Conservation (phyloP, 2,113 vertebrate genomes). For the Sterrhoptilus dennistouni region DNA sequence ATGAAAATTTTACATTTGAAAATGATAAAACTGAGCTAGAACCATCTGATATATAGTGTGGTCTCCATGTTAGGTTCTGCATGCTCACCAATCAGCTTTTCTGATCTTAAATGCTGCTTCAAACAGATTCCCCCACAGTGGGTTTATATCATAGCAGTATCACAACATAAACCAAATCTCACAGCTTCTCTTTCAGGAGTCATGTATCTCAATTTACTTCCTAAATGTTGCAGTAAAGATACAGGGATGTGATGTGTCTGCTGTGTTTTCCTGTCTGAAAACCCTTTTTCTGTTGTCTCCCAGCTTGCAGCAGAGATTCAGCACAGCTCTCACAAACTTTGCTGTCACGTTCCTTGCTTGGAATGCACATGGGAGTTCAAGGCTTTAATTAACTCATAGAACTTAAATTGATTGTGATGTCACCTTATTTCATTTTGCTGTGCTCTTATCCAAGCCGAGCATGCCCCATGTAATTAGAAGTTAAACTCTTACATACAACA, state of each 20-base stretch:
- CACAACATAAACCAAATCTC: not conserved
- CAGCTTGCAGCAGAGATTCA: not conserved
- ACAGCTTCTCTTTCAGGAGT: not conserved
- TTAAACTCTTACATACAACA: not conserved
- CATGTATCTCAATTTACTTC: not conserved
- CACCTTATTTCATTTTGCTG: not conserved
- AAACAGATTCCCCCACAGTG: not conserved
- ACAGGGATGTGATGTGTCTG: accelerated
- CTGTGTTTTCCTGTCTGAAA: not conserved
- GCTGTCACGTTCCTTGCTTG: not conserved
- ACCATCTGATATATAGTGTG: not conserved
- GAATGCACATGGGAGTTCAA: not conserved
- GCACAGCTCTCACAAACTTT: not conserved
- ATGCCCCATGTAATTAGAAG: not conserved
- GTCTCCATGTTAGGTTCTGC: not conserved
- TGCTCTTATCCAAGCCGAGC: not conserved
- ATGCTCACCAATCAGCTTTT: not conserved
- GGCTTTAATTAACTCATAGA: constrained; percentile 10
- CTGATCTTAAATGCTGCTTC: not conserved
- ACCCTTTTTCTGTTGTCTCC: not conserved
- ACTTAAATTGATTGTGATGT: not conserved
- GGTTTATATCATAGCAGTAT: not conserved
- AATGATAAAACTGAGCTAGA: not conserved
- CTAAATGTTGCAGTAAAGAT: not conserved
- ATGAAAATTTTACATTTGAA: not conserved